Evolutionary conservation across 2,888 invertebrate genomes (phyloP), one percentile per base, ranked within the genome.

Genomic region (Athalia circularis): DNA sequence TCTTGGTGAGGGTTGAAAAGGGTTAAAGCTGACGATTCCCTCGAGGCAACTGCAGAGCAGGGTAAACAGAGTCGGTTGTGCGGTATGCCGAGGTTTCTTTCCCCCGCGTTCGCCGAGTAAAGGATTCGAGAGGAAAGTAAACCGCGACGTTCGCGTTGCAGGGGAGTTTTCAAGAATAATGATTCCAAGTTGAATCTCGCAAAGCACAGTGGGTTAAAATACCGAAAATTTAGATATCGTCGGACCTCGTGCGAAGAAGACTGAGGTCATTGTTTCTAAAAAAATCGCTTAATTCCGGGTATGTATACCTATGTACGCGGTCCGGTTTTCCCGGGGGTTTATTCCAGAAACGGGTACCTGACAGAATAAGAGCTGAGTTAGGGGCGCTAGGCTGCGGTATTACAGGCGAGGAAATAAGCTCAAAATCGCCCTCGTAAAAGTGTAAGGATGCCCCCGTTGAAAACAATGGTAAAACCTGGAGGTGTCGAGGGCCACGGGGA

Each of bases 401-500:
- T 78, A 77, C 74, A 77, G 57, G 77, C 65, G 75, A 80, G 78
- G 81, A 70, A 78, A 78, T 86, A 87, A 87, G 86, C 86, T 82
- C 84, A 83, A 86, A 88, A 87, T 87, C 87, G 85, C 86, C 80
- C 86, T 86, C 86, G 87, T 87, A 87, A 88, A 88, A 87, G 86
- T 86, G 86, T 75, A 62, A 62, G 62, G 52, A 15, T n/a, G 11
- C 9, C 50, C 45, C 11, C 45, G 85, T 86, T 87, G 88, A 85
- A 85, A 87, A 84, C 83, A 85, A 87, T 88, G 86, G 85, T 86
- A 87, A 86, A 75, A 59, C 72, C 68, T 43, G 68, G 29, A 43
- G 29, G 29, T 29, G 29, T 29, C 29, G 29, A 29, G 29, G 29
- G 29, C 29, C 29, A 29, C 29, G 29, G 29, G 29, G 29, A 29